Evolutionary conservation across 2,113 vertebrate genomes (phyloP).

Genomic region (Ginglymostoma cirratum): DNA sequence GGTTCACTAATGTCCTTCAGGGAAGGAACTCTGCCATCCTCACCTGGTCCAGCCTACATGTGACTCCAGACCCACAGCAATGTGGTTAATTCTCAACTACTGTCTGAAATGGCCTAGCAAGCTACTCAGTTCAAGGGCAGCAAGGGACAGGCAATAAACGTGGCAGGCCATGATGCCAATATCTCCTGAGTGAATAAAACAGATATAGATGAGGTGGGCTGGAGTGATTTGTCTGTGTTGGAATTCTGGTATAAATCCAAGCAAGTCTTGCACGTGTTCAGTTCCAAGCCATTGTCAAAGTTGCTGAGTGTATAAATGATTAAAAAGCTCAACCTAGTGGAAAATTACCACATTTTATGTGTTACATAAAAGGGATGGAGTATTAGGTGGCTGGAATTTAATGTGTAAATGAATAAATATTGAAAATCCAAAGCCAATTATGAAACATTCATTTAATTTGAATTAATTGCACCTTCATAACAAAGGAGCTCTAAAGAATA

Average conservation of each 20-base stretch:
- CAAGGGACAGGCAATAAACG: no score
- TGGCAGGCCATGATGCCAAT: no score
- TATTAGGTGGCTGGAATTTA: neutral
- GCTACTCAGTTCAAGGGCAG: no score
- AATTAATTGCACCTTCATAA: neutral
- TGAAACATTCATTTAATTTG: neutral
- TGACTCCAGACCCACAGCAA: no score
- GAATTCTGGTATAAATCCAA: neutral
- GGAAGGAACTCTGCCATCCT: no score
- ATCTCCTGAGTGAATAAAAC: no score
- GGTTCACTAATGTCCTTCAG: no score
- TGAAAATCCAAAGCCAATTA: constrained; percentile 14
- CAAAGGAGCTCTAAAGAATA: neutral
- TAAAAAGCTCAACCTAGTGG: neutral
- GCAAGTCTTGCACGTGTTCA: neutral
- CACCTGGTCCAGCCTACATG: no score
- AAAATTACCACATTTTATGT: neutral
- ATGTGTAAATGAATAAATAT: constrained; percentile 2
- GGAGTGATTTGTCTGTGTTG: neutral
- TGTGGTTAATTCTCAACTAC: no score
- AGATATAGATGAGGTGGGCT: neutral
- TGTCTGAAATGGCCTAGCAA: no score
- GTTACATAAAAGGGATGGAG: neutral
- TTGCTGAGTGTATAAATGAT: neutral
- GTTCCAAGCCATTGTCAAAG: neutral